Conservation (phyloP, 2,113 vertebrate species). For the Oreochromis tanganicae region DNA sequence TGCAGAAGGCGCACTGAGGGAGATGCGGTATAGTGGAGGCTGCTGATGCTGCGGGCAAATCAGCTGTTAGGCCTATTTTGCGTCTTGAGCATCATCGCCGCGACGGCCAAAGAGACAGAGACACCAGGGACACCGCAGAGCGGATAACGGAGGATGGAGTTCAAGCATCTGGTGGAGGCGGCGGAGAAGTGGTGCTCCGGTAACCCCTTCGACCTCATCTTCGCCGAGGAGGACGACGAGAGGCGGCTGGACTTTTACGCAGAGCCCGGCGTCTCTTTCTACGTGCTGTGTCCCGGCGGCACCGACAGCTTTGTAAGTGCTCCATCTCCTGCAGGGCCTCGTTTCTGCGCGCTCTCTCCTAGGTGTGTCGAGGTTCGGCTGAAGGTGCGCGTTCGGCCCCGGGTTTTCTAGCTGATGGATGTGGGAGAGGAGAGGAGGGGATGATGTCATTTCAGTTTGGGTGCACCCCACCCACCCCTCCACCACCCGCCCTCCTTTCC, state of each 20-base stretch:
- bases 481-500: not conserved
- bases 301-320: constrained; percentile 93
- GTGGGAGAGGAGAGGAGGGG: not conserved
- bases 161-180: constrained; percentile 93
- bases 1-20: constrained; percentile 55
- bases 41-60: constrained; percentile 59
- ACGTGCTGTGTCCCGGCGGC: constrained; percentile 90
- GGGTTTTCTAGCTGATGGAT: constrained; percentile 24
- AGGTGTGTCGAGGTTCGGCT: constrained; percentile 31
- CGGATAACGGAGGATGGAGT: constrained; percentile 79
- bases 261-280: constrained; percentile 94
- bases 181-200: constrained; percentile 94
- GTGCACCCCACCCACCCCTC: not conserved
- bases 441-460: constrained; percentile 64
- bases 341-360: not conserved
- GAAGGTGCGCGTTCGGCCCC: constrained; percentile 23
- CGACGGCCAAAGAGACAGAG: constrained; percentile 37
- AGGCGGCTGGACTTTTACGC: constrained; percentile 96
- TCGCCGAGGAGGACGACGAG: constrained; percentile 90
- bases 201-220: constrained; percentile 95
- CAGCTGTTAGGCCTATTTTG: constrained; percentile 51
- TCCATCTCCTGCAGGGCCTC: constrained; percentile 14
- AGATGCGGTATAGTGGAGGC: constrained; percentile 53
- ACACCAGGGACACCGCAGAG: constrained; percentile 53
- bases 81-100: constrained; percentile 67